Evolutionary conservation across 2,888 invertebrate species (phyloP).

Genomic region (Plebejus melissa): DNA sequence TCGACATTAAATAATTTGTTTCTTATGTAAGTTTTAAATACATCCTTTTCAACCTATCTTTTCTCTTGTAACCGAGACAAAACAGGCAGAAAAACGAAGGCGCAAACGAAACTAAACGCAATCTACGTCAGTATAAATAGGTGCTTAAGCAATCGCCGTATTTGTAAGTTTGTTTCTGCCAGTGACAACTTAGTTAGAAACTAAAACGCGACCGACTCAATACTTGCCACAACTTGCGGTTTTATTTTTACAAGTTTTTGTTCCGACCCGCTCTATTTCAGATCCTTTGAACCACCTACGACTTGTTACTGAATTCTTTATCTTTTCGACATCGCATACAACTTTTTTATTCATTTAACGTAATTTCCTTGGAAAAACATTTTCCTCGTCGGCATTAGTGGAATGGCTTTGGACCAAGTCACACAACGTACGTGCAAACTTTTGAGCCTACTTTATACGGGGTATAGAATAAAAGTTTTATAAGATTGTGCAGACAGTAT

Average conservation of each 20-base stretch:
- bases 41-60: too few species aligned
- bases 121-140: constrained; percentile 16
- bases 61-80: not conserved
- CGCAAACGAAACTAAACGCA: not conserved
- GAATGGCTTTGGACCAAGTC: constrained; percentile 28
- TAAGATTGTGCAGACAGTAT: not conserved
- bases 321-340: constrained; percentile 25
- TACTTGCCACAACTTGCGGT: constrained; percentile 36
- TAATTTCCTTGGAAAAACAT: constrained; percentile 26
- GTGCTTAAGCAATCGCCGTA: constrained; percentile 26
- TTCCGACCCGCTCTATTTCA: constrained; percentile 33
- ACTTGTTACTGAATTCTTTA: constrained; percentile 28
- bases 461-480: constrained; percentile 22
- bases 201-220: constrained; percentile 28
- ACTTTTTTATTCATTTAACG: constrained; percentile 28
- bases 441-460: constrained; percentile 21
- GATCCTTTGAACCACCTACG: constrained; percentile 31
- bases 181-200: constrained; percentile 28
- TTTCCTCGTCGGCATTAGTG: constrained; percentile 22
- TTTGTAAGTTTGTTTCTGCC: constrained; percentile 28
- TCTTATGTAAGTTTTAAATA: too few species aligned
- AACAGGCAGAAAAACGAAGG: not conserved
- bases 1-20: not conserved
- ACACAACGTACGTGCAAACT: constrained; percentile 23
- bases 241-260: constrained; percentile 38